phyloP scores from a whole-genome alignment of 2,113 vertebrate genomes.

The Anoura caudifer region DNA sequence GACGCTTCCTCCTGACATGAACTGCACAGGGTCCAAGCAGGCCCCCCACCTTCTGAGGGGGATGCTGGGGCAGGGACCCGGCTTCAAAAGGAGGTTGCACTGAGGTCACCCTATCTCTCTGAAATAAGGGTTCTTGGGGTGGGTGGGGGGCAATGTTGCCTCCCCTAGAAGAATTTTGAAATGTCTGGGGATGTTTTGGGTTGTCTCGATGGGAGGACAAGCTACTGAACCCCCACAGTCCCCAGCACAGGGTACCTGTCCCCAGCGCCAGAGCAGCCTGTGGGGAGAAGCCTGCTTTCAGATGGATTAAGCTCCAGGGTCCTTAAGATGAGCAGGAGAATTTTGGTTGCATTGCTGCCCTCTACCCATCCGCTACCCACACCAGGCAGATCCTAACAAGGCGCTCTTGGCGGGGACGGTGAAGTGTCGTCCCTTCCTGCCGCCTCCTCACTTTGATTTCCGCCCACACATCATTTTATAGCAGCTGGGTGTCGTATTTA shows the following conservation, averaged over 20 bases:
- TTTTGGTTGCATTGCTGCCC: neutral
- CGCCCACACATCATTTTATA: neutral
- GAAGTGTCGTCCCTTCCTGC: rapidly evolving
- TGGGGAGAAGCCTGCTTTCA: neutral
- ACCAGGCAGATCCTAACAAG: rapidly evolving
- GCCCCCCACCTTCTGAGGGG: neutral
- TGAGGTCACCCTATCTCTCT: neutral
- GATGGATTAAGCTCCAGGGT: rapidly evolving
- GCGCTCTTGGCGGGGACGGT: neutral
- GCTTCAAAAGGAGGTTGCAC: neutral
- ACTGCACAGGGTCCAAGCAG: neutral
- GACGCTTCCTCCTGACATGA: neutral
- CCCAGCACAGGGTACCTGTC: rapidly evolving
- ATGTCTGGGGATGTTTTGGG: too few species aligned
- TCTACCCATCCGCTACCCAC: rapidly evolving
- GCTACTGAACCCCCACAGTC: rapidly evolving
- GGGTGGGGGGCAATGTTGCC: neutral
- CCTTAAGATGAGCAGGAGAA: neutral
- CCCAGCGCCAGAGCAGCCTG: rapidly evolving
- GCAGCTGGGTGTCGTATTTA: neutral
- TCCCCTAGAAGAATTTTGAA: neutral
- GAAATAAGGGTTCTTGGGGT: neutral
- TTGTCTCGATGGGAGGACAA: rapidly evolving
- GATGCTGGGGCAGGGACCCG: neutral
- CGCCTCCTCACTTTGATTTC: neutral